A percentile compares a stretch with the other conserved stretches of the same genome.
These are phyloP conservation scores for Rhynchomys soricoides DNA, from an alignment of 2,113 vertebrate species.

Conservation along the genomic window DNA sequence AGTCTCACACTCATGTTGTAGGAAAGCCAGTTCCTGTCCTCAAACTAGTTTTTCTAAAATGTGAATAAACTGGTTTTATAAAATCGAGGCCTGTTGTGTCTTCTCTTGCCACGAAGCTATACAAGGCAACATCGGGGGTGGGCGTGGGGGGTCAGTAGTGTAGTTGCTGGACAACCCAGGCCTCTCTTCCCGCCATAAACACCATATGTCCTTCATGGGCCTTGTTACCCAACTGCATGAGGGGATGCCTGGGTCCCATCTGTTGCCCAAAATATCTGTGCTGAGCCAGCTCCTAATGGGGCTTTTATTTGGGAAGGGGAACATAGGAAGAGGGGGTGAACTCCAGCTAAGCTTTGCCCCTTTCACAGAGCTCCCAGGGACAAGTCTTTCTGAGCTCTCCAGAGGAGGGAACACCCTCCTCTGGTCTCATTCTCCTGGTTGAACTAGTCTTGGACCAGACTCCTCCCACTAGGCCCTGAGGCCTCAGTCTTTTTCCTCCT, in stretches of 20 bases:
- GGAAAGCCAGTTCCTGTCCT: slow-evolving; percentile 53
- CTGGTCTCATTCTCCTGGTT: neutral
- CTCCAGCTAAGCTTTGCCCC: neutral
- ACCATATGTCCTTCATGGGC: slow-evolving; percentile 67
- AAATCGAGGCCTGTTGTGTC: slow-evolving; percentile 42
- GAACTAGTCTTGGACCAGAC: neutral
- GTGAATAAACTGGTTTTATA: slow-evolving; percentile 82
- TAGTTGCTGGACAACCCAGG: neutral
- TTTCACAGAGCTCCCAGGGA: neutral
- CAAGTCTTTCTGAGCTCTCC: neutral
- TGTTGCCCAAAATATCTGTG: slow-evolving; percentile 41
- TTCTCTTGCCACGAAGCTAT: neutral
- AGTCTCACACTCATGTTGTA: neutral
- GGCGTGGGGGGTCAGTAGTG: neutral
- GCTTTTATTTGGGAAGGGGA: neutral
- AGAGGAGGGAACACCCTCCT: neutral
- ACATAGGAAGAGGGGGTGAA: neutral
- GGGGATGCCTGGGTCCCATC: slow-evolving; percentile 68
- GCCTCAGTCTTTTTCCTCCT: slow-evolving; percentile 15
- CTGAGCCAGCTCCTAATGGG: neutral
- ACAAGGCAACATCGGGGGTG: neutral
- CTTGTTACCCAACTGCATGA: slow-evolving; percentile 26
- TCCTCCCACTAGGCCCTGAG: slow-evolving; percentile 24
- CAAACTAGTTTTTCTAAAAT: slow-evolving; percentile 78
- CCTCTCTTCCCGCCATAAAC: slow-evolving; percentile 24